These are phyloP conservation scores for Sebastes steindachneri DNA, from an alignment of 2,797 vertebrate species.

Conservation along the genomic window DNA sequence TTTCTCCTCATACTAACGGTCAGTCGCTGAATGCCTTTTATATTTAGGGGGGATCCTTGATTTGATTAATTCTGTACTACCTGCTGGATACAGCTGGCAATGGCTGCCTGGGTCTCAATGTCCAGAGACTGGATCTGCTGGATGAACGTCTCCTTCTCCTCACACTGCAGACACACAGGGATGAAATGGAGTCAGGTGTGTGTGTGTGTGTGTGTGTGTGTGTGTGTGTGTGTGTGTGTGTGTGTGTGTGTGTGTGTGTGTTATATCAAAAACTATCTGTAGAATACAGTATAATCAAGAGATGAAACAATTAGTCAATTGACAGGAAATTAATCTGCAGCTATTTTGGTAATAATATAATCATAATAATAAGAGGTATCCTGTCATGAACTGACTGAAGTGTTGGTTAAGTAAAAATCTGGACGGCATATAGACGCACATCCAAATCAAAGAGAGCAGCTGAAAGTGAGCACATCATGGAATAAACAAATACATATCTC, in stretches of 20 bases:
- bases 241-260: neutral
- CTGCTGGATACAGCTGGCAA: slow-evolving; percentile 91
- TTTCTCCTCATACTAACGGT: neutral
- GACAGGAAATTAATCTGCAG: neutral
- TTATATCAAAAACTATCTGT: fast-evolving
- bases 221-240: neutral
- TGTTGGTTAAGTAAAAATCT: neutral
- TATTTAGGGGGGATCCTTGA: neutral
- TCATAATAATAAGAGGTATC: neutral
- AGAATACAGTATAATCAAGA: neutral
- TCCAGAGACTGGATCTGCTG: slow-evolving; percentile 89
- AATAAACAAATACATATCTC: no score
- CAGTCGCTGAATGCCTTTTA: slow-evolving; percentile 7
- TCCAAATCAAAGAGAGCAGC: no score
- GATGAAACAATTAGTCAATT: neutral
- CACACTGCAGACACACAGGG: slow-evolving; percentile 83
- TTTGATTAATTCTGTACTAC: slow-evolving; percentile 69
- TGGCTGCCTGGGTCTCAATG: slow-evolving; percentile 86
- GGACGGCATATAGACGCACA: no score
- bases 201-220: neutral
- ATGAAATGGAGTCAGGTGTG: neutral
- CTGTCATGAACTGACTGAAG: neutral
- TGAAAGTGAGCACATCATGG: no score
- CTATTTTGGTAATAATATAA: neutral
- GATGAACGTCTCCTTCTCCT: slow-evolving; percentile 90